Base-by-base conservation (phyloP, 1,140 invertebrate species). In the Forficula auricularia region DNA sequence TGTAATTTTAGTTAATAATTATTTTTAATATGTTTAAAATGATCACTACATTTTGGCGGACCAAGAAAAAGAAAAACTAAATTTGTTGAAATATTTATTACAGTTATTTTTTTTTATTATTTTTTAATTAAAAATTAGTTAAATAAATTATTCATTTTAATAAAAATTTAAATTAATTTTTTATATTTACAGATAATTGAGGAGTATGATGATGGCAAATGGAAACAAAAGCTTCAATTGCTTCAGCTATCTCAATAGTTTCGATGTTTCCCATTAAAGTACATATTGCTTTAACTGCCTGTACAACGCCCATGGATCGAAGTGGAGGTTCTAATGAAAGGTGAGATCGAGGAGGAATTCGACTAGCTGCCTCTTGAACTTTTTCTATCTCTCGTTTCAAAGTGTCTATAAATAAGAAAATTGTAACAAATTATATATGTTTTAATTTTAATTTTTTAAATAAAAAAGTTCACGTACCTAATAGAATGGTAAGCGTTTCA, bases 201-300 rank as follows among this genome's bases (percentile, higher is more conserved):
- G 49, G 58, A 50, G 8, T 52, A 52, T 44, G 52, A 52, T 50
- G 51, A 14, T 58, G 56, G 50, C 79, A 82, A 1, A 72, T 70
- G 33, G 71, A 68, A 8, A 75, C 71, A 46, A 87, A 74, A 22
- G 72, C 67, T 40, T 77, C 74, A 3, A 90, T 61, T 30, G 82
- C 75, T 44, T 78, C 70, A 2, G 75, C 78, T 2, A 91, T 72
- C 53, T 89, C 83, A 35, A 78, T 60, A 0, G 88, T 94, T 62
- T 94, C 85, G 2, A 94, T 73, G 43, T 77, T 79, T 9, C 84
- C 84, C 47, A 94, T 75, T 16, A 89, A 62, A 18, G 85, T 77
- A 57, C 87, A 89, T 7, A 97, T 77, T 1, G 85, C 86, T 64
- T 95, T 96, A 0, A 94, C 82, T 0, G 86, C 79, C 61, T 96